A percentile compares a stretch with the other conserved stretches of the same genome.
Evolutionary conservation across 2,797 vertebrate species (phyloP).

Genomic region (Carapus acus): DNA sequence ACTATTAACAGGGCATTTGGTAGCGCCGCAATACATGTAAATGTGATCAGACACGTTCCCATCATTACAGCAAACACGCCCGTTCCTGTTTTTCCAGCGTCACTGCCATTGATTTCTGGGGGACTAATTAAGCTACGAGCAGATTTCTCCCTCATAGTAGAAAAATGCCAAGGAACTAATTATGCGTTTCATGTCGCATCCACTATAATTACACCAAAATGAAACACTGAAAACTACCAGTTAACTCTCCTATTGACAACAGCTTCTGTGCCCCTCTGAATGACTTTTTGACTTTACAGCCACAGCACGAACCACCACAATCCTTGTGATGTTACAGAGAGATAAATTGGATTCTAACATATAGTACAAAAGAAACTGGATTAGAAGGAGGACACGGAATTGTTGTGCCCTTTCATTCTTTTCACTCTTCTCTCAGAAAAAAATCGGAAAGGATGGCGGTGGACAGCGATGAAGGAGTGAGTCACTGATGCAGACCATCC

Average conservation of each 20-base stretch:
- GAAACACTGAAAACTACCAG: slow-evolving; percentile 54
- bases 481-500: slow-evolving; percentile 1
- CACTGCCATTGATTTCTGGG: slow-evolving; percentile 61
- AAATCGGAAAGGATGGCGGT: slow-evolving; percentile 1
- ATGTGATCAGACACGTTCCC: slow-evolving; percentile 36
- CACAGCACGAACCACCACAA: slow-evolving; percentile 31
- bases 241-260: slow-evolving; percentile 50
- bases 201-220: slow-evolving; percentile 61
- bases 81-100: slow-evolving; percentile 26
- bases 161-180: slow-evolving; percentile 66
- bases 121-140: slow-evolving; percentile 62
- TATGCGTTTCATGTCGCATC: slow-evolving; percentile 64
- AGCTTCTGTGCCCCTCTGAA: slow-evolving; percentile 27
- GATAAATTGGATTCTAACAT: slow-evolving; percentile 9
- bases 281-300: slow-evolving; percentile 14
- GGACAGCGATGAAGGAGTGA: not conserved
- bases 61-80: slow-evolving; percentile 42
- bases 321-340: slow-evolving; percentile 15
- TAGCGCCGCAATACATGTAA: slow-evolving; percentile 18
- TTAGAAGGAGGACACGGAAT: not conserved
- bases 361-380: not conserved
- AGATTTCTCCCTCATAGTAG: slow-evolving; percentile 49
- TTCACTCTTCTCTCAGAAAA: slow-evolving; percentile 10
- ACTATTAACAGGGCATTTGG: slow-evolving; percentile 26
- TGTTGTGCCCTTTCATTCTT: not conserved